A percentile compares a stretch with the other conserved stretches of the same genome.
phyloP scores from a whole-genome alignment of 2,113 vertebrate species.

The Pipra filicauda region DNA sequence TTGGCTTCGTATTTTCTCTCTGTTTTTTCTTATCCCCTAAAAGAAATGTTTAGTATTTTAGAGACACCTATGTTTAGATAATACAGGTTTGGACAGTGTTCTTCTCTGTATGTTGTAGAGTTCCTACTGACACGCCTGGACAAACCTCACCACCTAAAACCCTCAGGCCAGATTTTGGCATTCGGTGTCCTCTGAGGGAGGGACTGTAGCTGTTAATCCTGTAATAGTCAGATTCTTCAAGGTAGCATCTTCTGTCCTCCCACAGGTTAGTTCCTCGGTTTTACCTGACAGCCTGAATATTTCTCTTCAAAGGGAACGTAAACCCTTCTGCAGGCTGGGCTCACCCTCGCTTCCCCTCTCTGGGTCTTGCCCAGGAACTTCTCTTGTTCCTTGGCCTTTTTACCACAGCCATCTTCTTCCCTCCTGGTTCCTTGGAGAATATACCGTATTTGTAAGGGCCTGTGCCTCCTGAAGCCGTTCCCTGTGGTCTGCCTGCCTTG shows the following conservation, averaged over 20 bases:
- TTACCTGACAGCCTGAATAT: slow-evolving; percentile 1
- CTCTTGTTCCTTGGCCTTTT: neutral
- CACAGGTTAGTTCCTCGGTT: neutral
- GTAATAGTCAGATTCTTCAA: slow-evolving; percentile 58
- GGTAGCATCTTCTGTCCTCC: slow-evolving; percentile 52
- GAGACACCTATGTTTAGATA: neutral
- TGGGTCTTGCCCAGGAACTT: neutral
- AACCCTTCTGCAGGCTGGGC: neutral
- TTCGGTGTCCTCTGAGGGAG: slow-evolving; percentile 20
- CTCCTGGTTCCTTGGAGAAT: neutral
- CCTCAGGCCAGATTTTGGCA: slow-evolving; percentile 30
- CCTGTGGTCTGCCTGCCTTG: neutral
- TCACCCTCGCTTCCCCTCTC: neutral
- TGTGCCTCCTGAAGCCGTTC: neutral
- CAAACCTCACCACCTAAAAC: slow-evolving; percentile 23
- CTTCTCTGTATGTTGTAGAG: neutral
- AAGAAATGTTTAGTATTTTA: slow-evolving; percentile 2
- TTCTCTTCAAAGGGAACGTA: slow-evolving; percentile 2
- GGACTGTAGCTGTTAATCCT: slow-evolving; percentile 53
- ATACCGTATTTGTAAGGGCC: neutral
- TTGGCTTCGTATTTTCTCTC: neutral
- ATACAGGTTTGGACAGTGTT: slow-evolving; percentile 49
- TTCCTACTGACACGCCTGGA: slow-evolving; percentile 34
- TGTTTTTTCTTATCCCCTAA: neutral
- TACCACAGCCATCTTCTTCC: neutral